Percentiles rank a stretch among this genome's conserved stretches.
Evolutionary conservation across 1,140 invertebrate genomes (phyloP).

Genomic region (Wasmannia auropunctata): DNA sequence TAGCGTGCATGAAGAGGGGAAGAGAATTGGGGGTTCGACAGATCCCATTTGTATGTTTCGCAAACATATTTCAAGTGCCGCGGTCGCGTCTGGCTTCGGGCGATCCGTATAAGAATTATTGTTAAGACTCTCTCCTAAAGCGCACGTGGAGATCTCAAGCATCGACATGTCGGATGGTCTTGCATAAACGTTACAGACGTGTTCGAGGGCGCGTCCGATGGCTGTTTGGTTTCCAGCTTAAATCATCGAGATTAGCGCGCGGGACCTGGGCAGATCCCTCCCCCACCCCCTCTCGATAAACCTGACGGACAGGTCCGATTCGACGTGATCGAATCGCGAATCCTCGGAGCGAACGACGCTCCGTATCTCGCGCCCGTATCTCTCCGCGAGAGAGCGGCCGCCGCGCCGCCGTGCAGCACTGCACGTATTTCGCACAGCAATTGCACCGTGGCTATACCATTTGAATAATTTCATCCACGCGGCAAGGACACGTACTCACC

Average conservation of each 20-base stretch:
- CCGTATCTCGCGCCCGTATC: background rate
- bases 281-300: no score
- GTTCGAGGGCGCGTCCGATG: background rate
- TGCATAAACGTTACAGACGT: background rate
- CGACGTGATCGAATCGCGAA: background rate
- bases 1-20: background rate
- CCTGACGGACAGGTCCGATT: background rate
- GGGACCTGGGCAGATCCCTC: background rate
- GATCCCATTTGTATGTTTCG: background rate
- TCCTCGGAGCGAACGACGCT: background rate
- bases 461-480: slow-evolving; percentile 49
- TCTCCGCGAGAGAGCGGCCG: no score
- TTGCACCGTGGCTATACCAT: slow-evolving; percentile 9
- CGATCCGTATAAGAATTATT: background rate
- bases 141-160: background rate
- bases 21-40: no score
- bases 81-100: background rate
- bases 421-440: slow-evolving; percentile 22
- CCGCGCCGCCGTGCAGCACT: background rate
- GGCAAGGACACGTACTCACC: slow-evolving; percentile 46
- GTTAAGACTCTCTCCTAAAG: background rate
- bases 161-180: no score
- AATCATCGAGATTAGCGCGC: background rate
- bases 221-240: background rate
- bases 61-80: background rate